Evolutionary conservation across 2,113 vertebrate genomes (phyloP).

Genomic region (Scomber japonicus): DNA sequence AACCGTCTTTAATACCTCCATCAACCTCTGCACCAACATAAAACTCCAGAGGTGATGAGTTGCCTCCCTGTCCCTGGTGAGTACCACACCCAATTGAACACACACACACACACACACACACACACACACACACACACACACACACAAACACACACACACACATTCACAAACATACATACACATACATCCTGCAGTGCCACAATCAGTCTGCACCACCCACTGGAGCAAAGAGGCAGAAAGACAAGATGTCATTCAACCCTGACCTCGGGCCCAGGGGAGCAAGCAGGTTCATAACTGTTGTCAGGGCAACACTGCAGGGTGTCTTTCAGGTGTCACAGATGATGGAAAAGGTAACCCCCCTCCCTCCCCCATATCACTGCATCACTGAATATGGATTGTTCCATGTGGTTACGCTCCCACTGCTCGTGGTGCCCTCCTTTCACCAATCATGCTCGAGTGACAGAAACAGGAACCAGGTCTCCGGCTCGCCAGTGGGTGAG

Average conservation of each 20-base stretch:
- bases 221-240: conserved; percentile 69
- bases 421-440: conserved; percentile 50
- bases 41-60: background rate
- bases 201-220: conserved; percentile 64
- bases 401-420: conserved; percentile 54
- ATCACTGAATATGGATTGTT: conserved; percentile 76
- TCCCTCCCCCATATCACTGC: conserved; percentile 46
- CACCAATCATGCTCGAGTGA: conserved; percentile 52
- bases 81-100: no score
- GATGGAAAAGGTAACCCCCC: conserved; percentile 62
- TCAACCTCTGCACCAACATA: conserved; percentile 24
- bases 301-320: conserved; percentile 65
- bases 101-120: background rate
- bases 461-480: conserved; percentile 55
- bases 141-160: no score
- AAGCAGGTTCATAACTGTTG: conserved; percentile 67
- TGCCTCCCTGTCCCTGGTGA: background rate
- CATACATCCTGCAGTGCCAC: conserved; percentile 40
- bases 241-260: conserved; percentile 74
- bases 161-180: conserved; percentile 21
- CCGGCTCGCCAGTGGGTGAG: conserved; percentile 3
- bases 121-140: background rate
- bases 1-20: conserved; percentile 26
- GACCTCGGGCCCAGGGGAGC: conserved; percentile 57
- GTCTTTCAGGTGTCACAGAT: conserved; percentile 74